Percentiles rank a stretch among this genome's conserved stretches.
phyloP scores from a whole-genome alignment of 2,888 invertebrate genomes.

The Helleia helle region DNA sequence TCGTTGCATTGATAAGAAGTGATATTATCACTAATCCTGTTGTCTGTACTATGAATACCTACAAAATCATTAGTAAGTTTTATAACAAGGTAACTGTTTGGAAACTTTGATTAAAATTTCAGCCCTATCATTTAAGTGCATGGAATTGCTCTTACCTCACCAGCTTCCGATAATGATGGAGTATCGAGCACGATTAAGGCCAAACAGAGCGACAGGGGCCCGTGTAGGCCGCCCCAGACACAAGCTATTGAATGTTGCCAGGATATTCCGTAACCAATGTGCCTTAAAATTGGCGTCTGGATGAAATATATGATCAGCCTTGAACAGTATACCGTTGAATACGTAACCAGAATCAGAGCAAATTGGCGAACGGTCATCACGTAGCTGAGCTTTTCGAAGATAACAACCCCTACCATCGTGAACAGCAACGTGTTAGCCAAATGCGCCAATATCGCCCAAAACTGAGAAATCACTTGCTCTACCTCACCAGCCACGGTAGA shows the following conservation, averaged over 20 bases:
- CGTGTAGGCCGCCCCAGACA: slow-evolving; percentile 77
- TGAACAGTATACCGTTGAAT: slow-evolving; percentile 62
- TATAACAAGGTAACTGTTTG: background rate
- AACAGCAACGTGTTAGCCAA: slow-evolving; percentile 73
- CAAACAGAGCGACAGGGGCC: slow-evolving; percentile 74
- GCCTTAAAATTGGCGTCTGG: slow-evolving; percentile 65
- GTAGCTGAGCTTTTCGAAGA: slow-evolving; percentile 64
- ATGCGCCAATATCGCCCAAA: slow-evolving; percentile 50
- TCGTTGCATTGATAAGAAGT: slow-evolving; percentile 72
- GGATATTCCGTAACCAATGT: slow-evolving; percentile 72
- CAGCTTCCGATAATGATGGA: slow-evolving; percentile 38
- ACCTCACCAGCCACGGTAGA: slow-evolving; percentile 53
- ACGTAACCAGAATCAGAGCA: slow-evolving; percentile 52
- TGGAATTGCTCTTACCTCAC: slow-evolving; percentile 36
- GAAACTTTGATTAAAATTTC: background rate
- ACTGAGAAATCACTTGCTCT: slow-evolving; percentile 42
- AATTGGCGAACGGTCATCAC: slow-evolving; percentile 52
- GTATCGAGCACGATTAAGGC: slow-evolving; percentile 70
- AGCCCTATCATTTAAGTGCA: background rate
- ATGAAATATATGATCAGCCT: slow-evolving; percentile 58
- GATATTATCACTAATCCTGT: slow-evolving; percentile 74
- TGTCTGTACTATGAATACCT: slow-evolving; percentile 72
- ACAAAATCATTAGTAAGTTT: slow-evolving; percentile 12
- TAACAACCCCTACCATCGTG: slow-evolving; percentile 75
- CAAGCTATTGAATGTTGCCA: slow-evolving; percentile 74